Base-by-base conservation (phyloP, 1,140 invertebrate genomes). In the Drosophila asahinai region DNA sequence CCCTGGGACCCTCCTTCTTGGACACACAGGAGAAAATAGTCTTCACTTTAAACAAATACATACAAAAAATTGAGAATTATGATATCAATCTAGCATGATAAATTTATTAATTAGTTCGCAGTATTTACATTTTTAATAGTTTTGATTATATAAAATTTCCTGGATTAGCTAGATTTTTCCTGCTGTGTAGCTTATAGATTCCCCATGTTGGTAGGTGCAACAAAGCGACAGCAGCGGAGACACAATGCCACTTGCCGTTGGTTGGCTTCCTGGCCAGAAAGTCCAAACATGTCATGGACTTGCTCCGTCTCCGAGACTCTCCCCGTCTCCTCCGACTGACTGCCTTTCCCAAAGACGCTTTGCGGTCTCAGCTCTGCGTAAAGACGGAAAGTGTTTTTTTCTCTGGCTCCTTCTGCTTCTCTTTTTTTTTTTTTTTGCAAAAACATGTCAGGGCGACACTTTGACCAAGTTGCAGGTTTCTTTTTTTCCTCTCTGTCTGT, bases 361-460 rank as follows among this genome's bases (percentile, higher is more conserved):
- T 84, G 73, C 47, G 71, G 66, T 83, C 77, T 76, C 38, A 66
- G 71, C 71, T 74, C 30, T 70, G 66, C 57, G 57, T 68, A 75
- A 87, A 87, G 83, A 87, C 84, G 74, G 84, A 87, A 87, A 87
- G 84, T 87, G 84, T 87, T 90, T 89, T 75, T 81, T 79, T 70
- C 47, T 62, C 52, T 38, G 17, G 38, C 55, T 54, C 55, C 48
- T 72, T 38, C 19, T 72, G 54, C 33, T 30, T 40, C 8, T 63
- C 17, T 38, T 55, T 55, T 40, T 33, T 33, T 40, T 33, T 33
- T 30, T 52, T 65, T 52, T 48, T 36, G 51, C 38, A 58, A 76
- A 70, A 86, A 86, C 78, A 81, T 86, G 82, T 86, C 78, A 79
- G 78, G 65, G 83, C 78, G 83, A 86, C 83, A 86, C 82, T 86